phyloP scores from a whole-genome alignment of 2,113 vertebrate species.

The Dasypus novemcinctus region DNA sequence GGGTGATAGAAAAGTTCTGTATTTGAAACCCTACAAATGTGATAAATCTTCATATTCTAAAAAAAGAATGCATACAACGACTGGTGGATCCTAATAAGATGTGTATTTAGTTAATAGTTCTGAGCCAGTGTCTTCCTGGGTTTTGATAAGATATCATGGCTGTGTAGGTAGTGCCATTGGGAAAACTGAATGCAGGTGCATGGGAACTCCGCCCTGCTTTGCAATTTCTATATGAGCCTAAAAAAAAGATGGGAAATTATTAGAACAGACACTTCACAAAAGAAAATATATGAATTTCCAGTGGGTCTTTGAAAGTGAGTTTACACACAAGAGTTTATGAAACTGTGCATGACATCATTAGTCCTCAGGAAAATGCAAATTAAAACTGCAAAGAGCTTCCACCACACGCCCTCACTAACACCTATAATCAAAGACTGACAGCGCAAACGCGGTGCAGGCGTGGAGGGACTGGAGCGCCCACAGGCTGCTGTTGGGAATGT shows the following conservation, averaged over 20 bases:
- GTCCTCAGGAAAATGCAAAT: neutral
- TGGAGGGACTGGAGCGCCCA: neutral
- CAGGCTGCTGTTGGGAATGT: rapidly evolving
- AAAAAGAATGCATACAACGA: neutral
- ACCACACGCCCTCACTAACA: neutral
- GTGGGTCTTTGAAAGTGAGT: no score
- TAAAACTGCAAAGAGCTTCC: neutral
- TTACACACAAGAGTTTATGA: neutral
- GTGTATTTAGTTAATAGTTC: neutral
- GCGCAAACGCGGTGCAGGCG: rapidly evolving
- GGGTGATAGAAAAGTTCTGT: neutral
- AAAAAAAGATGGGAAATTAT: neutral
- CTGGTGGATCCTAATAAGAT: neutral
- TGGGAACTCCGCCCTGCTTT: neutral
- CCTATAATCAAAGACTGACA: neutral
- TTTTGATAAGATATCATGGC: neutral
- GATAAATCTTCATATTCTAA: no score
- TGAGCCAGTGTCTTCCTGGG: neutral
- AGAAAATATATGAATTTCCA: neutral
- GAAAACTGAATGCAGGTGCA: neutral
- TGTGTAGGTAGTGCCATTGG: neutral
- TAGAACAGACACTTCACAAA: neutral
- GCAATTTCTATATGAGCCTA: neutral
- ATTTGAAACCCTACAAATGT: no score
- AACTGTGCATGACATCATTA: no score